Percentiles rank a stretch among this genome's conserved stretches.
Conservation (phyloP, 2,113 vertebrate species). For the Perca flavescens region DNA sequence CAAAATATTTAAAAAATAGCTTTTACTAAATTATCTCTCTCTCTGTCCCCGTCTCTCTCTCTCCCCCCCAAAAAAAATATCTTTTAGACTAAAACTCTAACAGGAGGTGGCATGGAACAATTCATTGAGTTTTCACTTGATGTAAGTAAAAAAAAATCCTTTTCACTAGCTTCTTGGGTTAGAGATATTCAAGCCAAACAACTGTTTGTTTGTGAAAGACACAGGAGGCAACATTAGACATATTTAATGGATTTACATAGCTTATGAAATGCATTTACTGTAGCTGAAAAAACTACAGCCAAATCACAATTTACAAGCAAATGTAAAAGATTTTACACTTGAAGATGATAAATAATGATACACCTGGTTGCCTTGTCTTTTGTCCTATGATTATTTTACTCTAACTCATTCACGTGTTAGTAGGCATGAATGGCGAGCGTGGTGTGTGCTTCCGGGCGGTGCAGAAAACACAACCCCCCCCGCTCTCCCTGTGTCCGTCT, state of each 20-base stretch:
- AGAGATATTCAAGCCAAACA: background rate
- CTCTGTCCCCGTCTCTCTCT: background rate
- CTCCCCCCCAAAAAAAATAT: no score
- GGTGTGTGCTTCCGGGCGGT: background rate
- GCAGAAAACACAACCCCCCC: background rate
- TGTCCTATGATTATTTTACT: background rate
- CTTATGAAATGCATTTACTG: background rate
- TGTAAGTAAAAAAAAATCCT: slow-evolving; percentile 81
- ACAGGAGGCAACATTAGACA: background rate
- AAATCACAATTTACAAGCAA: background rate
- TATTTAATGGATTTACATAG: background rate
- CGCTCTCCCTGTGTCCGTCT: slow-evolving; percentile 7
- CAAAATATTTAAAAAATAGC: background rate
- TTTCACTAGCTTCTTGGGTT: background rate
- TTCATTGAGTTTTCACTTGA: slow-evolving; percentile 83
- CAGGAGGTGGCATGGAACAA: slow-evolving; percentile 89
- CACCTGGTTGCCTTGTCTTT: background rate
- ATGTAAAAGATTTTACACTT: background rate
- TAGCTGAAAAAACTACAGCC: background rate
- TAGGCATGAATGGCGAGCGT: background rate
- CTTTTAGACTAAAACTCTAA: slow-evolving; percentile 91
- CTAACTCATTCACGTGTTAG: slow-evolving; percentile 31
- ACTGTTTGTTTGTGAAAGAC: slow-evolving; percentile 17
- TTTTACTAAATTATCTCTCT: background rate
- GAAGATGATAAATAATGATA: background rate